Evolutionary conservation across 2,888 invertebrate species (phyloP), one percentile per base, ranked within the genome.

Genomic region (Gymnoscelis rufifasciata): DNA sequence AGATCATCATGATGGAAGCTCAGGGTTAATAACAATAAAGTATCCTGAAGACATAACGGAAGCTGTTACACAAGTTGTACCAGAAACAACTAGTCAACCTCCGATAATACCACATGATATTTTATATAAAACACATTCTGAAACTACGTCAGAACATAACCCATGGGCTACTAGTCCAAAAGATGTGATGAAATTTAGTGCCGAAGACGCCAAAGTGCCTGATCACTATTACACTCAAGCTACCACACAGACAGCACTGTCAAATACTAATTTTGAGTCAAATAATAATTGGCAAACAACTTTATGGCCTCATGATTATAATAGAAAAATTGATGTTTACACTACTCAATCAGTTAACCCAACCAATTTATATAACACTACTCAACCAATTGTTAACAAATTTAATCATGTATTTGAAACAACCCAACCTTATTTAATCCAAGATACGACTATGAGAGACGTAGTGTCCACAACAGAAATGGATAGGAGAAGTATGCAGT

Each of bases 1-100:
- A 70, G 84, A 87, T 52, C 73, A 71, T 39, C 84, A 87, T 40
- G 60, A 71, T 3, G 87, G 86, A 2, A 87, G 87, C 60, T 87
- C 87, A 1, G 87, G 87, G 0, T 61, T 86, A 11, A 71, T 87
- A 52, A 45, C 50, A 2, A 36, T 50, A 30, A 73, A 81, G 7
- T 52, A 82, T 12, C 67, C 72, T 6, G 50, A 40, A 46, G 41
- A 28, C 48, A 59, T n/a, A 7, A 29, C 10, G 4, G 38, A 35
- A 35, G 11, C 19, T 7, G 5, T 11, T 11, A 35, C 35, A 10
- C 35, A 11, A 11, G 19, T 3, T 10, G 7, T 10, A 10, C 8
- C 10, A 15, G 10, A 10, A 23, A 7, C 27, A 38, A 38, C 19
- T 8, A 38, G 24, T 6, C 36, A 49, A 31, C 14, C 38, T n/a